Percentiles rank a stretch among this genome's conserved stretches.
phyloP scores from a whole-genome alignment of 1,140 invertebrate species.

The Dryas iulia region DNA sequence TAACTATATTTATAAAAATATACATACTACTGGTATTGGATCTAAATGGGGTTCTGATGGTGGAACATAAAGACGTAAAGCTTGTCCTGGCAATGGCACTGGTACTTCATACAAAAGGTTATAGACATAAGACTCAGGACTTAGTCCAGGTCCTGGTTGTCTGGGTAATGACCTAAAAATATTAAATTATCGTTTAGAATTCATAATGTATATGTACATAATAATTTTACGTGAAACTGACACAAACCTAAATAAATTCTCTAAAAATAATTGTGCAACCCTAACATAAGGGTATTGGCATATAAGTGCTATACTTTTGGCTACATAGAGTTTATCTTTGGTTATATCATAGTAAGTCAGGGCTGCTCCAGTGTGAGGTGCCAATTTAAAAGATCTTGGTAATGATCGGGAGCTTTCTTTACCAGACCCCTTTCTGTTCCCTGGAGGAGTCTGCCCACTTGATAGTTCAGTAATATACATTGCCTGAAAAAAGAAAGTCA shows the following conservation, averaged over 20 bases:
- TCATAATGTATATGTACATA: not conserved
- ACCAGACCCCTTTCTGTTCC: conserved; percentile 79
- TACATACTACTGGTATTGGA: conserved; percentile 82
- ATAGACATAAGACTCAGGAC: conserved; percentile 96
- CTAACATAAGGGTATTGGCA: conserved; percentile 94
- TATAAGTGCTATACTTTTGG: conserved; percentile 96
- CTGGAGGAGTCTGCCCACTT: conserved; percentile 86
- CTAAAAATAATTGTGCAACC: conserved; percentile 91
- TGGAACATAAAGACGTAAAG: conserved; percentile 90
- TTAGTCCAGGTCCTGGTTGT: conserved; percentile 85
- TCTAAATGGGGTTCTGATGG: conserved; percentile 86
- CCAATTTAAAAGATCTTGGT: conserved; percentile 93
- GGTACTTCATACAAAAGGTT: conserved; percentile 97
- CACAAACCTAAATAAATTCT: conserved; percentile 90
- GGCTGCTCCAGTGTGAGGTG: conserved; percentile 87
- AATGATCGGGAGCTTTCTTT: conserved; percentile 88
- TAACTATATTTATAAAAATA: not conserved
- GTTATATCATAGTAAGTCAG: conserved; percentile 94
- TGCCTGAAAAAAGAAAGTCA: conserved; percentile 81
- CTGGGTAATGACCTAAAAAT: conserved; percentile 85
- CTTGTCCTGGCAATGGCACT: conserved; percentile 92
- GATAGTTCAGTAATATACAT: conserved; percentile 96
- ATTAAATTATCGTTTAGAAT: not conserved
- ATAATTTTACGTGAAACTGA: not conserved
- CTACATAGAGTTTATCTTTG: conserved; percentile 96